phyloP scores from a whole-genome alignment of 2,888 invertebrate genomes.

The Colostygia pectinataria region DNA sequence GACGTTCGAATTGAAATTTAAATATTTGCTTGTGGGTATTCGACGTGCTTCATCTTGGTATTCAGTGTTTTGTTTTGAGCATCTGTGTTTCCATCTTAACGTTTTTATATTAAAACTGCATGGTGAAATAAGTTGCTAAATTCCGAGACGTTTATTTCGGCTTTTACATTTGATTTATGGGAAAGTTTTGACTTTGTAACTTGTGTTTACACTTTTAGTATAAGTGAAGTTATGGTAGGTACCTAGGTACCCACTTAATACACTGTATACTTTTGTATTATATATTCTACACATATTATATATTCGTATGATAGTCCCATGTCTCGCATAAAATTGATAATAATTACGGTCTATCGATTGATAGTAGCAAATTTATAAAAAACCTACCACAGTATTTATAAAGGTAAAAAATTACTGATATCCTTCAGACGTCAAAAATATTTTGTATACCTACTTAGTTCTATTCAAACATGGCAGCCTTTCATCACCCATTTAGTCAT shows the following conservation, averaged over 20 bases:
- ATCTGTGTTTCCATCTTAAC: slow-evolving; percentile 74
- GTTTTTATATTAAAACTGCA: slow-evolving; percentile 65
- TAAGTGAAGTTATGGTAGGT: too few relatives aligned
- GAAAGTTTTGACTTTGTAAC: slow-evolving; percentile 7
- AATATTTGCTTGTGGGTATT: slow-evolving; percentile 78
- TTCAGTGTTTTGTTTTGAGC: slow-evolving; percentile 64
- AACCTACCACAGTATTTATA: too few relatives aligned
- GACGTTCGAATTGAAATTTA: slow-evolving; percentile 82
- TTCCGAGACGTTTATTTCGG: slow-evolving; percentile 14
- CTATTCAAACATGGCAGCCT: slow-evolving; percentile 33
- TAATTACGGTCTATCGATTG: too few relatives aligned
- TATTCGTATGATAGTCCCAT: too few relatives aligned
- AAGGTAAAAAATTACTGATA: too few relatives aligned
- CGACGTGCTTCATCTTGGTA: slow-evolving; percentile 68
- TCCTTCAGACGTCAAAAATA: slow-evolving; percentile 29
- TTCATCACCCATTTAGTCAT: slow-evolving; percentile 33
- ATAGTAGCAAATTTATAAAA: too few relatives aligned
- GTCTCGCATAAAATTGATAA: too few relatives aligned
- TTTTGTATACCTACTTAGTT: slow-evolving; percentile 26
- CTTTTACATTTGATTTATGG: slow-evolving; percentile 14
- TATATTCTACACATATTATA: too few relatives aligned
- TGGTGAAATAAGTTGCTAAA: slow-evolving; percentile 27
- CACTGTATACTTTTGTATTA: too few relatives aligned
- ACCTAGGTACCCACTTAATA: too few relatives aligned
- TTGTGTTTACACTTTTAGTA: not conserved